These are phyloP conservation scores for Anneissia japonica DNA, from an alignment of 35 echinoderm and acorn worm species.

Conservation along the genomic window DNA sequence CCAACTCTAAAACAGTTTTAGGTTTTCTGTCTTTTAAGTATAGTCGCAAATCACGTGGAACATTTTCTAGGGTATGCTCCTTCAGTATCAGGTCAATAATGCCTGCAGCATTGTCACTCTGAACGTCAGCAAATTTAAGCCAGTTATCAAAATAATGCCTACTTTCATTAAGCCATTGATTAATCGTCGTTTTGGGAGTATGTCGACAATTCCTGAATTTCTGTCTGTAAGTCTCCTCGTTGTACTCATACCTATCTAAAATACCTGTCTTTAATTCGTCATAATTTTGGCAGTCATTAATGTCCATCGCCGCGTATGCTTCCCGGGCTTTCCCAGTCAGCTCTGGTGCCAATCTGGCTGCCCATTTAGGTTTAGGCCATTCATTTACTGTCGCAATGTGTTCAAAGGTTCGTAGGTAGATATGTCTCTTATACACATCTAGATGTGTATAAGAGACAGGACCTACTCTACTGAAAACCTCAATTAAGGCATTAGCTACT, in stretches of 20 bases:
- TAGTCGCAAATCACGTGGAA: background rate
- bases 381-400: background rate
- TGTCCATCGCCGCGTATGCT: background rate
- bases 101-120: background rate
- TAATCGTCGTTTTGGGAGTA: too few species aligned
- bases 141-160: too few species aligned
- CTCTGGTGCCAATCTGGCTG: background rate
- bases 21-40: background rate
- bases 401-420: slow-evolving; percentile 16
- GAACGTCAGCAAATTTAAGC: too few species aligned
- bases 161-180: too few species aligned
- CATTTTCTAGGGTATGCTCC: slow-evolving; percentile 3
- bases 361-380: background rate
- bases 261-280: too few species aligned
- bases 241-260: too few species aligned
- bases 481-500: slow-evolving; percentile 4
- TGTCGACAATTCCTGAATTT: too few species aligned
- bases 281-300: too few species aligned
- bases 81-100: slow-evolving; percentile 22
- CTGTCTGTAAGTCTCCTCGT: too few species aligned
- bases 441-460: too few species aligned
- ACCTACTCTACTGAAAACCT: slow-evolving; percentile 13
- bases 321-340: slow-evolving; percentile 7
- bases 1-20: background rate
- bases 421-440: too few species aligned